Base-by-base conservation (phyloP, 2,113 vertebrate species). In the Ondatra zibethicus region DNA sequence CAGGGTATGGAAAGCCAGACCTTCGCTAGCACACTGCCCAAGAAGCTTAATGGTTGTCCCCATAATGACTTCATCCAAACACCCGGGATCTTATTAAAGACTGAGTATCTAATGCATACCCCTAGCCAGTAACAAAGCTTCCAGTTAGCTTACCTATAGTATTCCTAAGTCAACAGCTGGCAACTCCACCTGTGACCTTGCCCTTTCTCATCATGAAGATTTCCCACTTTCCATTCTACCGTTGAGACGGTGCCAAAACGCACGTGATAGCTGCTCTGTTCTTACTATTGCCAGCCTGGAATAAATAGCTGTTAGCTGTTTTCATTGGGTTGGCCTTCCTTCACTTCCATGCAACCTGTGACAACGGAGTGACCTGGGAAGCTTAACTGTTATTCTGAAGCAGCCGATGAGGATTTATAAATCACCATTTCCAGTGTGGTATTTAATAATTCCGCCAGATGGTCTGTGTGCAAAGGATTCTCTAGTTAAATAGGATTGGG, bases 381-480 rank as follows among this genome's bases (percentile, higher is more conserved):
- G 29, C 63, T 85, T 75, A 76, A 88, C 50, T 88, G 36, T 61
- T 76, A 77, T 70, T 92, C 65, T 88, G 78, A 80, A 45, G 82
- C 84, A 70, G 72, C 29, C 85, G 63, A 39, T 45, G 25, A 87
- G 93, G 90, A 81, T 29, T 92, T 47, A 77, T 31, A 65, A 5
- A 47, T 88, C 63, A 61, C 25, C 75, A 47, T 73, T 90, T 84
- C 85, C 31, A 77, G 84, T 27, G 36, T 39, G 50, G 81, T 94
- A 72, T 95, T 92, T 89, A 58, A 42, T 90, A 84, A 92, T 89
- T 94, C 75, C 73, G 50, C 36, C 81, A 92, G 84, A 76, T 76
- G 58, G 55, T n/a, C 33, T 27, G 2, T 47, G 29, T 82, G 36
- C 55, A 95, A 91, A 92, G 31, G 66, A 72, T 89, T 92, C 55